Percentiles rank a stretch among this genome's conserved stretches.
Evolutionary conservation across 2,797 vertebrate species (phyloP).

Genomic region (Scolopax rusticola): DNA sequence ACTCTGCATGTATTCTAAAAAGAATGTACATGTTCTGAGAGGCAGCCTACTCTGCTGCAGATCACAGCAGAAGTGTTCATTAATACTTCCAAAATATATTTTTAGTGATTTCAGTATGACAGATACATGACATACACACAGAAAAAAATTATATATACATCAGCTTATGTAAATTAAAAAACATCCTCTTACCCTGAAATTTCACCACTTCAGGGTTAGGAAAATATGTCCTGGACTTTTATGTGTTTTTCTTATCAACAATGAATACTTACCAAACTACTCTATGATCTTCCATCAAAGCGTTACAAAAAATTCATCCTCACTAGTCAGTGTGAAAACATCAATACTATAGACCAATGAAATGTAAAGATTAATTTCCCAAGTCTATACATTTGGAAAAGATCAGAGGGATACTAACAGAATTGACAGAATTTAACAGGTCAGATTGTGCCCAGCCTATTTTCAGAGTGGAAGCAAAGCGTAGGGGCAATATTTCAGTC

Average conservation of each 20-base stretch:
- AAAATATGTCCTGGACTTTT: neutral
- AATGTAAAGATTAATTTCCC: neutral
- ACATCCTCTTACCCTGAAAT: neutral
- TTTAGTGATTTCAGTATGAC: neutral
- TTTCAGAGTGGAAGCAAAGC: neutral
- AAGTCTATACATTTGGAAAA: neutral
- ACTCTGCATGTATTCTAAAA: constrained; percentile 15
- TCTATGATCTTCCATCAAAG: neutral
- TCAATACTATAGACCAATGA: neutral
- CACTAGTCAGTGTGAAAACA: neutral
- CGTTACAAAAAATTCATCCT: neutral
- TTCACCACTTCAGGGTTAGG: neutral
- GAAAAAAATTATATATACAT: neutral
- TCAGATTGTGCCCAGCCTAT: neutral
- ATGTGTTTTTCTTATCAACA: neutral
- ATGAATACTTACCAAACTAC: neutral
- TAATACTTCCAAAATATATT: neutral
- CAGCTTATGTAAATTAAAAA: neutral
- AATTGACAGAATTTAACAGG: neutral
- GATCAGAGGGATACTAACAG: neutral
- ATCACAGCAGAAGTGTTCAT: neutral
- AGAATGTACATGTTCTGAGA: neutral
- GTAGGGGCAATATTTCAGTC: neutral
- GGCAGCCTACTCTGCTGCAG: neutral
- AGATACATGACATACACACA: neutral